Conservation (phyloP, 1,140 invertebrate species). For the Dolichoris vasculosae region DNA sequence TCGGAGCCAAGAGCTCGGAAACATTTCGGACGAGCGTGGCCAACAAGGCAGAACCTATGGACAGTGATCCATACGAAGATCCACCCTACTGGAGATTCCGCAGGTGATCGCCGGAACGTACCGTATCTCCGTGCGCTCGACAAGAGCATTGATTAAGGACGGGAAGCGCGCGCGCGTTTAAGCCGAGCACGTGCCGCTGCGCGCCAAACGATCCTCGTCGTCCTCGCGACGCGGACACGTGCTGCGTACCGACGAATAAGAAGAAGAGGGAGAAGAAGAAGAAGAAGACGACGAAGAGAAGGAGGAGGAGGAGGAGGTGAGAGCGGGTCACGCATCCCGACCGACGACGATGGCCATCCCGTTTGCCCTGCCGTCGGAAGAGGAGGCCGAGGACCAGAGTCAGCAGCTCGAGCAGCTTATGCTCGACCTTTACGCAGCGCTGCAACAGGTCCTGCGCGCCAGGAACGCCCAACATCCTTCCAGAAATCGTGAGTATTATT, state of each 20-base stretch:
- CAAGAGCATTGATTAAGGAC: conserved; percentile 45
- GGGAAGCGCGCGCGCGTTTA: conserved; percentile 53
- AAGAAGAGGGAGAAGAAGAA: background rate
- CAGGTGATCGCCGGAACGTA: conserved; percentile 58
- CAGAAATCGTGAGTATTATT: conserved; percentile 71
- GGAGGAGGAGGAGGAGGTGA: background rate
- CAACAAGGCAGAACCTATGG: conserved; percentile 65
- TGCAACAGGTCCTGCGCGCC: conserved; percentile 70
- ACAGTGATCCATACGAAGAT: conserved; percentile 69
- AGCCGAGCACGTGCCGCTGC: conserved; percentile 49
- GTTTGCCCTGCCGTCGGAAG: conserved; percentile 66
- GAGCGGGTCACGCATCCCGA: background rate
- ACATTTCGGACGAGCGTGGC: background rate
- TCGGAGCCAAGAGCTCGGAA: background rate
- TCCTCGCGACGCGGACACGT: conserved; percentile 21
- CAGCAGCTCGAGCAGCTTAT: conserved; percentile 70
- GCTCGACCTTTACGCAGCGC: conserved; percentile 67
- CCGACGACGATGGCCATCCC: conserved; percentile 66
- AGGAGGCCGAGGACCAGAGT: conserved; percentile 66
- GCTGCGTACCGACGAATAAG: background rate
- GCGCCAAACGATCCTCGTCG: background rate
- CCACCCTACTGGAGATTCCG: conserved; percentile 66
- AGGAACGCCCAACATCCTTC: conserved; percentile 67
- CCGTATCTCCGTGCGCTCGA: background rate
- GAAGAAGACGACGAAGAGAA: background rate